Percentiles rank a stretch among this genome's conserved stretches.
Evolutionary conservation across 2,113 vertebrate genomes (phyloP).

Genomic region (Chamaetylas fuelleborni): DNA sequence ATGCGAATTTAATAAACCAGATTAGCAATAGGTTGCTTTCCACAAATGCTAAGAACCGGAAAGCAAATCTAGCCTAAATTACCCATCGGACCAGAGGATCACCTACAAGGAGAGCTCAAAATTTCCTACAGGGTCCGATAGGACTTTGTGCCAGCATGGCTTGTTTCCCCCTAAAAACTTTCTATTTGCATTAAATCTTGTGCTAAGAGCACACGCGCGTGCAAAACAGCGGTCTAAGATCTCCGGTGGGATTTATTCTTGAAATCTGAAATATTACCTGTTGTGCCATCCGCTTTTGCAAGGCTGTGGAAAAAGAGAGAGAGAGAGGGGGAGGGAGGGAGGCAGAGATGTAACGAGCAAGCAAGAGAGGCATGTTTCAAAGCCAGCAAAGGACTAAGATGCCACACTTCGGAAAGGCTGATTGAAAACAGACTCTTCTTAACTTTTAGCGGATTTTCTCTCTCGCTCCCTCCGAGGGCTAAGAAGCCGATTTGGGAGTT

Average conservation of each 20-base stretch:
- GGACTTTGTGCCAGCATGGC: neutral
- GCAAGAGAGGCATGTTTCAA: slow-evolving; percentile 25
- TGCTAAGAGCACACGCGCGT: neutral
- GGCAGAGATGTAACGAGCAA: neutral
- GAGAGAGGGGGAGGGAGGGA: neutral
- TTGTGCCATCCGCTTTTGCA: slow-evolving; percentile 55
- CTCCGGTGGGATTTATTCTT: slow-evolving; percentile 6
- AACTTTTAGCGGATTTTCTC: slow-evolving; percentile 70
- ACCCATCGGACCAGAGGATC: neutral
- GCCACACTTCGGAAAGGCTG: slow-evolving; percentile 70
- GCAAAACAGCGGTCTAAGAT: neutral
- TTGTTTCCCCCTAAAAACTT: neutral
- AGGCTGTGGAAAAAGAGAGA: slow-evolving; percentile 5
- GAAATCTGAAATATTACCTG: slow-evolving; percentile 69
- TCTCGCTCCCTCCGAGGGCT: slow-evolving; percentile 17
- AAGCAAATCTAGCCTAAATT: slow-evolving; percentile 25
- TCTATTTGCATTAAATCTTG: neutral
- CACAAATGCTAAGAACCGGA: slow-evolving; percentile 39
- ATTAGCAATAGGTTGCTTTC: slow-evolving; percentile 65
- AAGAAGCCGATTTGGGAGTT: slow-evolving; percentile 70
- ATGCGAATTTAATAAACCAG: slow-evolving; percentile 75
- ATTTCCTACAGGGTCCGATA: neutral
- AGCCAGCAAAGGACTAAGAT: slow-evolving; percentile 62
- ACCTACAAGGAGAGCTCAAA: neutral
- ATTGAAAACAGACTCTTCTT: slow-evolving; percentile 77